Evolutionary conservation across 2,888 invertebrate species (phyloP).

Genomic region (Mythimna loreyi): DNA sequence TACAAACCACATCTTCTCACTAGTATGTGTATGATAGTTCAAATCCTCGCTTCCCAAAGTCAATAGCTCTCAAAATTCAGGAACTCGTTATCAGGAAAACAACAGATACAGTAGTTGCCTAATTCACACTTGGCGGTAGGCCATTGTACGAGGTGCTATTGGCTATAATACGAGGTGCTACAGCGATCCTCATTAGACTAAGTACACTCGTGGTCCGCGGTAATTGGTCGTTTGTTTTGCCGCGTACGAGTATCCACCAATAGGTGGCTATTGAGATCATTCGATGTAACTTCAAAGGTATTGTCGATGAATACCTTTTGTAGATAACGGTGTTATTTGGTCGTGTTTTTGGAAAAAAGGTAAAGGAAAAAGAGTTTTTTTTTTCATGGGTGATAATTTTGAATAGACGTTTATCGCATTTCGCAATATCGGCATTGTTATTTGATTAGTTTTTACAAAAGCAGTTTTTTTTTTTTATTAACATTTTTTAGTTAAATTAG

Average conservation of each 20-base stretch:
- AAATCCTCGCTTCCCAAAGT: background rate
- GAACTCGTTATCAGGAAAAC: background rate
- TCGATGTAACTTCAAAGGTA: background rate
- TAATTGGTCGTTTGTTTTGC: constrained; percentile 28
- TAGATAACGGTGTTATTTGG: background rate
- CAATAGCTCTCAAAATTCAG: background rate
- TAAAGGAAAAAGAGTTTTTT: too few relatives aligned
- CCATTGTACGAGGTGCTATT: constrained; percentile 8
- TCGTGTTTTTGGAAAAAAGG: too few relatives aligned
- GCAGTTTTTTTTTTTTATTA: too few relatives aligned
- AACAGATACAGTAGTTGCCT: constrained; percentile 22
- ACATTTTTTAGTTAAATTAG: too few relatives aligned
- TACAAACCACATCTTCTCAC: too few relatives aligned
- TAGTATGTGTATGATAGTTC: too few relatives aligned
- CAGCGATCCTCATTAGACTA: constrained; percentile 39
- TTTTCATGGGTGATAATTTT: too few relatives aligned
- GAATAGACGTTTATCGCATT: too few relatives aligned
- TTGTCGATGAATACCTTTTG: background rate
- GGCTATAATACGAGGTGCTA: constrained; percentile 1
- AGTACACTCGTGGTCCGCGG: constrained; percentile 27
- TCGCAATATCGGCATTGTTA: too few relatives aligned
- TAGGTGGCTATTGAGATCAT: constrained; percentile 8
- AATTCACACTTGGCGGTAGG: constrained; percentile 23
- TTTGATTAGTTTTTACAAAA: too few relatives aligned
- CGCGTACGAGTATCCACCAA: constrained; percentile 6